phyloP scores from a whole-genome alignment of 2,888 invertebrate species.

The Drosophila longiperda region DNA sequence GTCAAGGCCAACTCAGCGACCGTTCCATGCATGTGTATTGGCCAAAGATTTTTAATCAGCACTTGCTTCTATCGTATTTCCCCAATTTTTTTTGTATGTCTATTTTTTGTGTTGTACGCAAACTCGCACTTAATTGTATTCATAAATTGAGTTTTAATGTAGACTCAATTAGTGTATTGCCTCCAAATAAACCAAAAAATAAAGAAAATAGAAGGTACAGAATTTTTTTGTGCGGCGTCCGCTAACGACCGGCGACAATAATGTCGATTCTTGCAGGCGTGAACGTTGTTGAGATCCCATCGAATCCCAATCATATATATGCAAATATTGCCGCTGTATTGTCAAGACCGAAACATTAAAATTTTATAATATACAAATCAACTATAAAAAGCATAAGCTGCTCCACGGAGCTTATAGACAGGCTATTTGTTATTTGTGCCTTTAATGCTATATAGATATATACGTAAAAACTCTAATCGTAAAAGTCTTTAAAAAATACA shows the following conservation, averaged over 20 bases:
- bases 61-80: conserved; percentile 35
- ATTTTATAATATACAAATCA: conserved; percentile 56
- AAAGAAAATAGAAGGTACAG: conserved; percentile 31
- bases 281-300: conserved; percentile 17
- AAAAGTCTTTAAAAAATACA: conserved; percentile 58
- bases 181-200: conserved; percentile 35
- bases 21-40: conserved; percentile 36
- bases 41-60: conserved; percentile 70
- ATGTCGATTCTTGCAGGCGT: conserved; percentile 53
- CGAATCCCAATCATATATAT: conserved; percentile 61
- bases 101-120: neutral
- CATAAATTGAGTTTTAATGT: conserved; percentile 78
- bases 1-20: conserved; percentile 65
- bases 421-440: conserved; percentile 27
- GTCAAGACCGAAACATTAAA: conserved; percentile 76
- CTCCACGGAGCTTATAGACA: conserved; percentile 5
- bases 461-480: conserved; percentile 58
- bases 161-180: conserved; percentile 30
- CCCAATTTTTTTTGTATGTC: conserved; percentile 14
- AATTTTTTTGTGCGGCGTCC: conserved; percentile 33
- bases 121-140: conserved; percentile 40
- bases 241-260: conserved; percentile 41
- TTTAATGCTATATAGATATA: conserved; percentile 44
- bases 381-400: conserved; percentile 35
- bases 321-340: conserved; percentile 65